Conservation (phyloP, 2,113 vertebrate species). For the Lutjanus erythropterus region DNA sequence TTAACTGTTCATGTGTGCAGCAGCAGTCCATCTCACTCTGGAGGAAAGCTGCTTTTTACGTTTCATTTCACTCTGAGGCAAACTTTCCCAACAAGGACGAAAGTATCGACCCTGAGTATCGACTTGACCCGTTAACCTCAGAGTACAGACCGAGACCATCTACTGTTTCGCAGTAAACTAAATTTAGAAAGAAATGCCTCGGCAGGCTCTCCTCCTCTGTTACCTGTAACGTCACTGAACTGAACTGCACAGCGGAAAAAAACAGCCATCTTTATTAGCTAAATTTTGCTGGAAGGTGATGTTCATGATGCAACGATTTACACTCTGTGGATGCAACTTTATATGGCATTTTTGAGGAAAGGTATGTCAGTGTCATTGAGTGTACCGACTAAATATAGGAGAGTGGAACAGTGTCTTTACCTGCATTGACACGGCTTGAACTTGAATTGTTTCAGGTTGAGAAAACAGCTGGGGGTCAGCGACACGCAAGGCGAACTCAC, state of each 20-base stretch:
- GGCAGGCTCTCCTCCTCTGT: neutral
- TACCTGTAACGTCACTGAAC: neutral
- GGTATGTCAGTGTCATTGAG: neutral
- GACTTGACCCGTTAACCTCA: neutral
- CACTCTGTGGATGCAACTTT: neutral
- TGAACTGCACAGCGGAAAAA: neutral
- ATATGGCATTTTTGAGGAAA: neutral
- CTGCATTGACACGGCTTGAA: slow-evolving; percentile 92
- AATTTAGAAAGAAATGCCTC: neutral
- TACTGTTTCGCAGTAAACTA: neutral
- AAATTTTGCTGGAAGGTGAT: neutral
- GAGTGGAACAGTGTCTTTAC: slow-evolving; percentile 74
- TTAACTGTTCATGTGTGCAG: neutral
- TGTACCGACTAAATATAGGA: neutral
- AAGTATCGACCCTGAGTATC: neutral
- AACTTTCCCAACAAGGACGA: neutral
- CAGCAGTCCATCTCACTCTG: neutral
- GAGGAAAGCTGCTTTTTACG: neutral
- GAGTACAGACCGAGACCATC: neutral
- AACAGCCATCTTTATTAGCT: neutral
- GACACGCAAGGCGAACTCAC: slow-evolving; percentile 88
- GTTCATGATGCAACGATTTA: neutral
- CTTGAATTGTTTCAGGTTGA: slow-evolving; percentile 81
- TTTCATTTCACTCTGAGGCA: slow-evolving; percentile 1
- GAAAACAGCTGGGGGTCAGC: slow-evolving; percentile 88